These are phyloP conservation scores for Atrina japonica DNA, from an alignment of 2,888 invertebrate species.

Conservation along the genomic window DNA sequence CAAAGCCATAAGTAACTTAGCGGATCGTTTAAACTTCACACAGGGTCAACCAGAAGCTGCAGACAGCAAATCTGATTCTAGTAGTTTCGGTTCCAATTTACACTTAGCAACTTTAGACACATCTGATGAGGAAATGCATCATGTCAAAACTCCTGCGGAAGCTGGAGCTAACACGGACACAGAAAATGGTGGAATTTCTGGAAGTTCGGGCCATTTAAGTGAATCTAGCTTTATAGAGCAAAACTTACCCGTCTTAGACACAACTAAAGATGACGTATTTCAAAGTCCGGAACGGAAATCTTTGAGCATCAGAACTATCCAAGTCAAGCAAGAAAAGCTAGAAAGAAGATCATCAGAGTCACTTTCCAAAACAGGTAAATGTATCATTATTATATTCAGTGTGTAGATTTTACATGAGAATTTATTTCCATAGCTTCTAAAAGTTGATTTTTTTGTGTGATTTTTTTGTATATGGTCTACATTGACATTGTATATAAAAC, in stretches of 20 bases:
- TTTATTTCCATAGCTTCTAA: no score
- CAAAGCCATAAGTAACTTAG: slow-evolving; percentile 68
- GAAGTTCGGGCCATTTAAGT: not conserved
- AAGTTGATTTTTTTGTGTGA: no score
- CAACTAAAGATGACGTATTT: not conserved
- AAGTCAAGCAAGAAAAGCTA: slow-evolving; percentile 60
- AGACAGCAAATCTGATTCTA: slow-evolving; percentile 35
- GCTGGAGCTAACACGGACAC: not conserved
- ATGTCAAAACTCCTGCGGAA: not conserved
- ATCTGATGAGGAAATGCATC: slow-evolving; percentile 28
- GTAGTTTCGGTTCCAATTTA: slow-evolving; percentile 33
- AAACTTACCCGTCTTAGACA: not conserved
- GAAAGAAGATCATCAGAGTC: slow-evolving; percentile 41
- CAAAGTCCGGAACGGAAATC: slow-evolving; percentile 25
- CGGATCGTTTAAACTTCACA: slow-evolving; percentile 43
- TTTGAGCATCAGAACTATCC: slow-evolving; percentile 57
- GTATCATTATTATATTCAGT: no score
- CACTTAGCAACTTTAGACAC: slow-evolving; percentile 31
- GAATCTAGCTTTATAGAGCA: slow-evolving; percentile 34
- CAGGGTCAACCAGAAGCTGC: slow-evolving; percentile 15
- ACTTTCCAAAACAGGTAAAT: no score
- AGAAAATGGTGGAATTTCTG: not conserved
- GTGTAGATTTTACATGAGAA: no score
- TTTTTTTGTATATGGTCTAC: no score
- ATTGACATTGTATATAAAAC: no score